Evolutionary conservation across 2,113 vertebrate species (phyloP).

Genomic region (Vimba vimba): DNA sequence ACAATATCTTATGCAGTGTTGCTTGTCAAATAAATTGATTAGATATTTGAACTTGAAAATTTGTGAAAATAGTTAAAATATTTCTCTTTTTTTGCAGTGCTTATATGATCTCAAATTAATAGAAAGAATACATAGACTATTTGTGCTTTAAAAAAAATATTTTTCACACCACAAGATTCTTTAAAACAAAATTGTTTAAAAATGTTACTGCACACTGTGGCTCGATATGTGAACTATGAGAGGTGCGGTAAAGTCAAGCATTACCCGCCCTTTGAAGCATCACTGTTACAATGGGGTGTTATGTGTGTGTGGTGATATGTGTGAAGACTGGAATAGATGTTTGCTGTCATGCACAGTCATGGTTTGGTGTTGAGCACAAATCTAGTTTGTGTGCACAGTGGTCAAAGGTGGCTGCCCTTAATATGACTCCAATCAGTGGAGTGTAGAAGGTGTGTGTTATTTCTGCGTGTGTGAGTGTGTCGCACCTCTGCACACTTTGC

Average conservation of each 20-base stretch:
- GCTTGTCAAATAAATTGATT: not conserved
- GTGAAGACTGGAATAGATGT: constrained; percentile 19
- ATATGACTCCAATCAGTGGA: constrained; percentile 26
- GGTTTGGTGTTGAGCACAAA: constrained; percentile 28
- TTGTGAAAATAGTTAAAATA: no score
- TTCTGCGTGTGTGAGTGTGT: constrained; percentile 15
- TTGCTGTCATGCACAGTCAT: constrained; percentile 35
- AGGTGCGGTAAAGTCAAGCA: not conserved
- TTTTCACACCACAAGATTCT: not conserved
- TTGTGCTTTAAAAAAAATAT: not conserved
- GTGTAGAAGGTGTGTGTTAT: constrained; percentile 27
- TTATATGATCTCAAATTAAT: no score
- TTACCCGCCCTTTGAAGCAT: not conserved
- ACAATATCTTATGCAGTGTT: not conserved
- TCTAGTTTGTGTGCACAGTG: constrained; percentile 50
- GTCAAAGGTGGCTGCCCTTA: constrained; percentile 39
- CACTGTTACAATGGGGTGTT: not conserved
- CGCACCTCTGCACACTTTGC: constrained; percentile 89
- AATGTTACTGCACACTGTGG: not conserved
- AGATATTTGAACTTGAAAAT: no score
- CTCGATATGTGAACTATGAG: not conserved
- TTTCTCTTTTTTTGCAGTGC: no score
- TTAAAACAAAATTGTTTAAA: not conserved
- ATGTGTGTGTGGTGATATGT: not conserved
- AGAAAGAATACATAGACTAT: not conserved